Evolutionary conservation across 2,888 invertebrate species (phyloP), one percentile per base, ranked within the genome.

Genomic region (Cheilosia vernalis): DNA sequence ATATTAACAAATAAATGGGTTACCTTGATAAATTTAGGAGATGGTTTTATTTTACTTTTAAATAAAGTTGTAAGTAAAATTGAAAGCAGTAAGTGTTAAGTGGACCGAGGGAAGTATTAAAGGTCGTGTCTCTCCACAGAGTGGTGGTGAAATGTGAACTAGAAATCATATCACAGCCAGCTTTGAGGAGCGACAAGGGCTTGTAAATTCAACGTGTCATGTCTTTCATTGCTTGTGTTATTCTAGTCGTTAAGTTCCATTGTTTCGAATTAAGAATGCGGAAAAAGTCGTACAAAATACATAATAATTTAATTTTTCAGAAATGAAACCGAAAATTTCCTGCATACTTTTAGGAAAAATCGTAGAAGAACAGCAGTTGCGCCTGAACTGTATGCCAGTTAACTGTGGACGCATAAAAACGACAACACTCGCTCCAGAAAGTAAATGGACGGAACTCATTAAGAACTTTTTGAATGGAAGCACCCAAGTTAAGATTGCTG

Each of bases 161-260:
- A 69, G 87, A 87, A 88, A 85, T 88, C 90, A 89, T 90, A 90
- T 90, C 90, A 90, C 90, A 90, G 89, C 89, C 89, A 89, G 89
- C 89, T 90, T 90, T 89, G 89, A 90, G 90, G 89, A 90, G 90
- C 90, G 90, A 88, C 88, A 89, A 87, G 88, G 82, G 82, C 74
- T 88, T 81, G 53, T 58, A 24, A 21, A 44, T 4, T 42, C 82
- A 77, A 24, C 78, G 44, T n/a, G 7, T 15, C 17, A 21, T 4
- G 37, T 24, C 21, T n/a, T 17, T 24, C 0, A 17, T 17, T 27
- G 17, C 2, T 7, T 10, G 2, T 19, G 10, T 3, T 37, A 13
- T 37, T 37, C 37, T 4, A 37, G 2, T 37, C 2, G 13, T 37
- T 4, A 37, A 37, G 10, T 10, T 33, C 10, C 3, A 33, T 37